phyloP scores from a whole-genome alignment of 92 coral and sea anemone species.

The Porites divaricata region DNA sequence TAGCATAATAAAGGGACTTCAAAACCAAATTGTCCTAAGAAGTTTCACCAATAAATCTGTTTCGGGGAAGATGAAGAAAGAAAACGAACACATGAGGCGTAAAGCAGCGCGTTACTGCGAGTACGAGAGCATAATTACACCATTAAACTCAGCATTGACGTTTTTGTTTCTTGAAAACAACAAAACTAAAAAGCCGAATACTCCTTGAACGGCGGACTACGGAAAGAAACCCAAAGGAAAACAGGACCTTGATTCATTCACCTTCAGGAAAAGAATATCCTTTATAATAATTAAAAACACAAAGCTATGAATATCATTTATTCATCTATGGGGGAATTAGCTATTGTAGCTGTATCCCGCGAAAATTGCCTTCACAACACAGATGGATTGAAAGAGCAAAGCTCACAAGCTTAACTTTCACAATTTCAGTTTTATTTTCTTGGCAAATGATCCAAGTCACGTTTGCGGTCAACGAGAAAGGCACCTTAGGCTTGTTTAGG shows the following conservation, averaged over 20 bases:
- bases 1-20: not conserved
- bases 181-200: not conserved
- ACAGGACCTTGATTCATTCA: not conserved
- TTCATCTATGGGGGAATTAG: not conserved
- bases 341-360: not conserved
- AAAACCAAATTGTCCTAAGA: not conserved
- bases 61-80: not conserved
- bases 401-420: not conserved
- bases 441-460: slow-evolving; percentile 14
- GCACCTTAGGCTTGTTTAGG: slow-evolving; percentile 29
- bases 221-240: not conserved
- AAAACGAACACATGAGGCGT: slow-evolving; percentile 12
- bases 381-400: not conserved
- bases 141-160: not conserved
- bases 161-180: not conserved
- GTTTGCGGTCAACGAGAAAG: slow-evolving; percentile 24
- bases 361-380: slow-evolving; percentile 5
- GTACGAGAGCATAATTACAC: not conserved
- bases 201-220: not conserved
- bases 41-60: not conserved
- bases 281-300: not conserved
- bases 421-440: not conserved
- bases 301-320: slow-evolving; percentile 14
- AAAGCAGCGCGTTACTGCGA: slow-evolving; percentile 4
- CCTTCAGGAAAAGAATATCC: not conserved